phyloP scores from a whole-genome alignment of 1,140 invertebrate species.

The Sycobia sp. region DNA sequence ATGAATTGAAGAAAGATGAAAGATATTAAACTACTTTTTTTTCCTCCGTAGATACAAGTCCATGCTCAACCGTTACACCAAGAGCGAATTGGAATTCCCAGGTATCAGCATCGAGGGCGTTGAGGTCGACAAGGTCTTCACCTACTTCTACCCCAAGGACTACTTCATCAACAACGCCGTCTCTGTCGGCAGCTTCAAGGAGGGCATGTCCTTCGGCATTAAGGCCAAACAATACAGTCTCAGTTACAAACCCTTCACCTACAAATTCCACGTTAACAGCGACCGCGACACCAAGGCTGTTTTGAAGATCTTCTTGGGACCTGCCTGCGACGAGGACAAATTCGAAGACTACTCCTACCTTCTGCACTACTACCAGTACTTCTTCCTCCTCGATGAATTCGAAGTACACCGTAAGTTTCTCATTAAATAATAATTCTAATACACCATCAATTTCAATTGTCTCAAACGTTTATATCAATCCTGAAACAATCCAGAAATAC shows the following conservation, averaged over 20 bases:
- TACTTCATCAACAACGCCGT: slow-evolving; percentile 71
- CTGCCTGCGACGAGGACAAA: slow-evolving; percentile 65
- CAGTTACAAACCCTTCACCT: slow-evolving; percentile 69
- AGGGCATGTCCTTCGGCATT: slow-evolving; percentile 42
- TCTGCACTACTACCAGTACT: slow-evolving; percentile 54
- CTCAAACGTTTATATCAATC: slow-evolving; percentile 57
- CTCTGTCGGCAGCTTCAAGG: slow-evolving; percentile 47
- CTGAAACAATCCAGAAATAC: not conserved
- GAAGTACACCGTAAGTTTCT: slow-evolving; percentile 48
- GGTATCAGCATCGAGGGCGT: slow-evolving; percentile 69
- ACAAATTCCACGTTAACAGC: slow-evolving; percentile 66
- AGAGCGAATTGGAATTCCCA: slow-evolving; percentile 66
- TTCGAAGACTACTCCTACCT: slow-evolving; percentile 66
- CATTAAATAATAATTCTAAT: too few relatives aligned
- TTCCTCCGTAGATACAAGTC: slow-evolving; percentile 53
- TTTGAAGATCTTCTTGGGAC: slow-evolving; percentile 72
- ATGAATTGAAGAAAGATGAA: slow-evolving; percentile 48
- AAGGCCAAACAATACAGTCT: slow-evolving; percentile 52
- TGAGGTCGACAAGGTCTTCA: slow-evolving; percentile 68
- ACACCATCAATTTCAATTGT: not conserved
- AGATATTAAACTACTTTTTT: not conserved
- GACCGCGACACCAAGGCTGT: slow-evolving; percentile 63
- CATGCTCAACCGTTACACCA: slow-evolving; percentile 65
- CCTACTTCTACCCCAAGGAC: slow-evolving; percentile 75
- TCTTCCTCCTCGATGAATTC: slow-evolving; percentile 61